Base-by-base conservation (phyloP, 1,140 invertebrate genomes). In the Nephila pilipes region DNA sequence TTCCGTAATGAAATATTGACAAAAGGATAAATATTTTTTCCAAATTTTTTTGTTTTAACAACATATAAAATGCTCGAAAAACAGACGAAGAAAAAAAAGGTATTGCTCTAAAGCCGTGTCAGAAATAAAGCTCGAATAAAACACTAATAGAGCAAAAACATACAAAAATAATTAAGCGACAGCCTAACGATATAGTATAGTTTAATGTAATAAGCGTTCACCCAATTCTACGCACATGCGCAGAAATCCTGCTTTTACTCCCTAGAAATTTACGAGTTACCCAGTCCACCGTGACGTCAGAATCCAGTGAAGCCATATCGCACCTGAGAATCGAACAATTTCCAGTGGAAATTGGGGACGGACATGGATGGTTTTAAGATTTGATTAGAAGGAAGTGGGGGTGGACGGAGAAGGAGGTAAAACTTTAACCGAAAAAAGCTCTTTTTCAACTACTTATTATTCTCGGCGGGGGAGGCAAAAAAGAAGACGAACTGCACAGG, bases 221-320 rank as follows among this genome's bases (percentile, higher is more conserved):
- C 6, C 6, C 60, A 22, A 25, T 25, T 65, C 8, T 10, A 14
- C 0, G 69, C 2, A 32, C 69, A 32, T 75, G 69, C 69, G 29
- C 16, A 75, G 4, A 0, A 5, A 1, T 18, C 5, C 29, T 60
- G 16, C 38, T 29, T 54, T 46, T 83, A 29, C 46, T 85, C 6
- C 36, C 32, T n/a, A 55, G 12, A 3, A 18, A 14, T 29, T 16
- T 18, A 2, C 1, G 14, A 69, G 85, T 38, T 65, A 87, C 18
- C 60, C 85, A 87, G 85, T 87, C 85, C 85, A 87, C 54, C 85
- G 85, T 87, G 85, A 65, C 85, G 85, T 87, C 85, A 87, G 32
- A 32, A 65, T 10, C 83, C n/a, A 85, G 32, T 18, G 32, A 38
- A 65, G 12, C 83, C 46, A 85, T 85, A 85, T 85, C 83, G 83